phyloP scores from a whole-genome alignment of 2,113 vertebrate species.

The Elaphurus davidianus region DNA sequence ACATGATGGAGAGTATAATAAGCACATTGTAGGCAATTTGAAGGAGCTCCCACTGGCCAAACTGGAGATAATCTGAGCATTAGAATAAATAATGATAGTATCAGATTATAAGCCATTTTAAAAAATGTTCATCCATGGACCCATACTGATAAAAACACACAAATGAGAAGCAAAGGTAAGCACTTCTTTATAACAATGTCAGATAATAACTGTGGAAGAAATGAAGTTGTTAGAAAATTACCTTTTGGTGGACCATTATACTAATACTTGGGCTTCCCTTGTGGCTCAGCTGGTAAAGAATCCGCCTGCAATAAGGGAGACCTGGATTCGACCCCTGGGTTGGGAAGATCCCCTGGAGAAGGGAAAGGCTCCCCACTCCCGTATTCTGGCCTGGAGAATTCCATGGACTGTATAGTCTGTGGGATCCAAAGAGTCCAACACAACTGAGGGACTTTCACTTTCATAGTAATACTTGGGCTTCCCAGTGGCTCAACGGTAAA shows the following conservation, averaged over 20 bases:
- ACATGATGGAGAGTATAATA: not conserved
- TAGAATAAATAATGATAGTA: not conserved
- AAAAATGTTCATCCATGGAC: not conserved
- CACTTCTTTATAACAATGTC: not conserved
- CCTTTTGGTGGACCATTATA: not conserved
- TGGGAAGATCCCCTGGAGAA: not conserved
- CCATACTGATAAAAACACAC: not conserved
- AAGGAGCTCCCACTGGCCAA: not conserved
- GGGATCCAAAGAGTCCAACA: not conserved
- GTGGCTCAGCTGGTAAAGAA: not conserved
- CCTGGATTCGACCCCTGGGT: not conserved
- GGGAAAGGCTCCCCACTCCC: not conserved
- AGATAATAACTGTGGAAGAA: not conserved
- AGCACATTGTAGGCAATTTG: not conserved
- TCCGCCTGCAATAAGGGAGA: not conserved
- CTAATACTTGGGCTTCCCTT: not conserved
- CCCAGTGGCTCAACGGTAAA: no score
- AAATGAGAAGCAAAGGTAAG: not conserved
- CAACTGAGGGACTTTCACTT: not conserved
- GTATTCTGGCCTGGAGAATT: not conserved
- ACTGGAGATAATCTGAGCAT: not conserved
- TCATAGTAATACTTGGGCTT: not conserved
- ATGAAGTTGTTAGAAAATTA: not conserved
- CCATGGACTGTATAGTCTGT: not conserved
- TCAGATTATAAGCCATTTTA: not conserved